A percentile compares a stretch with the other conserved stretches of the same genome.
Evolutionary conservation across 1,140 invertebrate species (phyloP).

Genomic region (Drosophila grimshawi): DNA sequence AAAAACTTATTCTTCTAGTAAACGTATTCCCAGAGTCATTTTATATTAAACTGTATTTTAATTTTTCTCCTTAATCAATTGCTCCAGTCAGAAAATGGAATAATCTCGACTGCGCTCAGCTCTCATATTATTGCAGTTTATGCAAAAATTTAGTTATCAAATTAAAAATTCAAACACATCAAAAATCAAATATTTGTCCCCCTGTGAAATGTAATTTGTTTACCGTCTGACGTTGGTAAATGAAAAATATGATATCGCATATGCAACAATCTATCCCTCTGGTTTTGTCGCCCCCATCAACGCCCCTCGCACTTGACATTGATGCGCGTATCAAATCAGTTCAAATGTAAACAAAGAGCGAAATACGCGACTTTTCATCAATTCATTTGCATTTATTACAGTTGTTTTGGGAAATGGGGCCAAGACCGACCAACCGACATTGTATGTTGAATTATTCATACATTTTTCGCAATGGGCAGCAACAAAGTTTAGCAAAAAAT

Average conservation of each 20-base stretch:
- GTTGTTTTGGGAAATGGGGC: slow-evolving; percentile 46
- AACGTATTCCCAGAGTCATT: too few relatives aligned
- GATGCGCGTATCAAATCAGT: slow-evolving; percentile 65
- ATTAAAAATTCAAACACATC: slow-evolving; percentile 12
- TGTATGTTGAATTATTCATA: slow-evolving; percentile 78
- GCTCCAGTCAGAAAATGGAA: too few relatives aligned
- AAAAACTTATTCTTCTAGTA: too few relatives aligned
- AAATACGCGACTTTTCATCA: slow-evolving; percentile 70
- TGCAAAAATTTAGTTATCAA: background rate
- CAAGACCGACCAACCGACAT: slow-evolving; percentile 46
- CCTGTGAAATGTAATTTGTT: background rate
- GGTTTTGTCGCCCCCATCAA: background rate
- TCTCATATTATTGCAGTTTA: background rate
- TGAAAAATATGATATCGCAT: slow-evolving; percentile 3
- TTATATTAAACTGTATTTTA: too few relatives aligned
- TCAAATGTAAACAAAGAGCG: slow-evolving; percentile 69
- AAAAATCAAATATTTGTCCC: slow-evolving; percentile 4
- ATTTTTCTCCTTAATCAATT: too few relatives aligned
- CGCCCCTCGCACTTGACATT: slow-evolving; percentile 54
- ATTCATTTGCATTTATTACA: slow-evolving; percentile 78
- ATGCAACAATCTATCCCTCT: slow-evolving; percentile 1
- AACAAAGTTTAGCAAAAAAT: slow-evolving; percentile 19
- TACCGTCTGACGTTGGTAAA: slow-evolving; percentile 5
- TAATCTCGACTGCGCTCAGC: slow-evolving; percentile 2
- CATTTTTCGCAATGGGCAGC: slow-evolving; percentile 28